Conservation (phyloP, 2,113 vertebrate genomes). For the Scartelaos histophorus region DNA sequence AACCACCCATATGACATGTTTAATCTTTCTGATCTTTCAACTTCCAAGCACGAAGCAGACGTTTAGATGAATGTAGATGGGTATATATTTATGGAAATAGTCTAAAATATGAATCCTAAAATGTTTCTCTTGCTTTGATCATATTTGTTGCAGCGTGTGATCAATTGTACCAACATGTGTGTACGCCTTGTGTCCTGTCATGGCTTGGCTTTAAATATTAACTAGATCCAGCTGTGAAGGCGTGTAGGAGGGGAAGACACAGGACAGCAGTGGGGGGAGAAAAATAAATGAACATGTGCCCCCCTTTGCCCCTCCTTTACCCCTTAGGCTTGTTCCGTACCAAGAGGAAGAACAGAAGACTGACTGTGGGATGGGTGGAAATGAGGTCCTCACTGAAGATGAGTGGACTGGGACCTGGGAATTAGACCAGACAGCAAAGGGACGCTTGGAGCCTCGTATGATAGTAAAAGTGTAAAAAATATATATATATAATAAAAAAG, state of each 20-base stretch:
- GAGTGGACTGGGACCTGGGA: conserved; percentile 24
- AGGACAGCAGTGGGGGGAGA: conserved; percentile 41
- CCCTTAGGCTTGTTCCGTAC: conserved; percentile 66
- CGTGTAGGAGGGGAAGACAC: conserved; percentile 64
- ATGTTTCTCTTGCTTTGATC: conserved; percentile 34
- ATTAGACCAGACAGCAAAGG: conserved; percentile 15
- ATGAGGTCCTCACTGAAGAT: conserved; percentile 6
- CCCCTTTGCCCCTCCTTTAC: conserved; percentile 53
- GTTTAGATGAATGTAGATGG: conserved; percentile 5
- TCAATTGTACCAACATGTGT: conserved; percentile 47
- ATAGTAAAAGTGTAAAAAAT: conserved; percentile 27
- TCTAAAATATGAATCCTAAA: conserved; percentile 17
- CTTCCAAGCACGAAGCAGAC: background rate
- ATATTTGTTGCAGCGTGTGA: conserved; percentile 1
- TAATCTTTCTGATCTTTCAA: conserved; percentile 7
- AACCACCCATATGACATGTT: conserved; percentile 19
- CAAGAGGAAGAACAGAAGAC: conserved; percentile 52
- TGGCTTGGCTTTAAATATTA: conserved; percentile 78
- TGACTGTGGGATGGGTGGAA: conserved; percentile 21
- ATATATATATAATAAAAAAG: conserved; percentile 27
- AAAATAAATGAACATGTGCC: conserved; percentile 76
- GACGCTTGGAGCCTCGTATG: conserved; percentile 54
- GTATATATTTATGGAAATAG: conserved; percentile 12
- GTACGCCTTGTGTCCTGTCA: conserved; percentile 64
- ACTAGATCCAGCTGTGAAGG: conserved; percentile 77